Evolutionary conservation across 2,797 vertebrate species (phyloP).

Genomic region (Danio kyathit): DNA sequence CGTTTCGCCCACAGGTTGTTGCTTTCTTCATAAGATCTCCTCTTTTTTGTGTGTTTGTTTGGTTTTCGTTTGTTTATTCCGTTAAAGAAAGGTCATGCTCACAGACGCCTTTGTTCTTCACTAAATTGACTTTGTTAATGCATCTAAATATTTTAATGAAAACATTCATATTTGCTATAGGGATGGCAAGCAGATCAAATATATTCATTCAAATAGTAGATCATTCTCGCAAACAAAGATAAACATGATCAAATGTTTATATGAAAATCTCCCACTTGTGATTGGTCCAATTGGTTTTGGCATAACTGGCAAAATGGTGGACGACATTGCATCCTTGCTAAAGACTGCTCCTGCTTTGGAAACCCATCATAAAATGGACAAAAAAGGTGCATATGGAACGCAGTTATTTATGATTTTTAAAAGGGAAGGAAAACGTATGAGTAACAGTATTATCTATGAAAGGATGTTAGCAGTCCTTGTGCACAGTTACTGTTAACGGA

Average conservation of each 20-base stretch:
- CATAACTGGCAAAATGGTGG: constrained; percentile 14
- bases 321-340: constrained; percentile 12
- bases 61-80: background rate
- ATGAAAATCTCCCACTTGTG: constrained; percentile 6
- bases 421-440: constrained; percentile 54
- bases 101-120: constrained; percentile 25
- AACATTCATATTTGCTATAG: background rate
- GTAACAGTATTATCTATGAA: constrained; percentile 61
- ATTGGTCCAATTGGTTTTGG: background rate
- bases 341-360: constrained; percentile 41
- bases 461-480: constrained; percentile 58
- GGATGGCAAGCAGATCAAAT: constrained; percentile 8
- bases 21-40: constrained; percentile 30
- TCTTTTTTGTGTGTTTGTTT: constrained; percentile 20
- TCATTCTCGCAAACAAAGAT: constrained; percentile 4
- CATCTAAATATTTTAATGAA: constrained; percentile 8
- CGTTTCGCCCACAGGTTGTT: constrained; percentile 24
- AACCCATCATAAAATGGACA: constrained; percentile 14
- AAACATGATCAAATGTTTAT: background rate
- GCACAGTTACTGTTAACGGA: constrained; percentile 64
- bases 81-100: constrained; percentile 14
- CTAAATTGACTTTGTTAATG: constrained; percentile 4
- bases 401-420: constrained; percentile 60
- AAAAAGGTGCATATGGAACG: constrained; percentile 41
- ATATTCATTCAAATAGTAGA: constrained; percentile 21